phyloP scores from a whole-genome alignment of 2,888 invertebrate genomes.

The Leptinotarsa haldemani region DNA sequence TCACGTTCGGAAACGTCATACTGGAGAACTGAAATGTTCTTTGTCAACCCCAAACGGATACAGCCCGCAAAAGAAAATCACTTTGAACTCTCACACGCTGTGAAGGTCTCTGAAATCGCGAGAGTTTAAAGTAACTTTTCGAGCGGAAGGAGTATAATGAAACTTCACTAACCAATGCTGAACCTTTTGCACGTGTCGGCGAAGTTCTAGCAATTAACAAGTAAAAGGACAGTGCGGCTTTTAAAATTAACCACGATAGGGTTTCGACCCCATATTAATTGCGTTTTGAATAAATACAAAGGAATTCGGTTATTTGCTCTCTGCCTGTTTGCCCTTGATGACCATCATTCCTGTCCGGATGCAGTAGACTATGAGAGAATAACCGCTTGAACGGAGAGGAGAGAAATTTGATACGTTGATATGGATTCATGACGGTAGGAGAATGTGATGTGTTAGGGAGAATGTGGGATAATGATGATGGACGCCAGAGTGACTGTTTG shows the following conservation, averaged over 20 bases:
- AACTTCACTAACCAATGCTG: constrained; percentile 10
- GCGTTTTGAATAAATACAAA: constrained; percentile 41
- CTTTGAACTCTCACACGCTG: constrained; percentile 8
- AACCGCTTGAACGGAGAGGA: background rate
- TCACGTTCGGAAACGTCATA: background rate
- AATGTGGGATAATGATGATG: background rate
- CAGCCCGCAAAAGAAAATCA: constrained; percentile 1
- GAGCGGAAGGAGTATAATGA: constrained; percentile 9
- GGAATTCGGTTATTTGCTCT: constrained; percentile 36
- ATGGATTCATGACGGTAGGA: constrained; percentile 2
- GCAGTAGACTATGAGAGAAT: constrained; percentile 23
- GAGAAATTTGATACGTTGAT: background rate
- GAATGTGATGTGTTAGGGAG: background rate
- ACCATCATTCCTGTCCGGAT: constrained; percentile 23
- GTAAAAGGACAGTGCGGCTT: constrained; percentile 34
- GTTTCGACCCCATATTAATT: constrained; percentile 31
- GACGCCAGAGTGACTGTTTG: background rate
- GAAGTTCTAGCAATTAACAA: constrained; percentile 31
- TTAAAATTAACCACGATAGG: constrained; percentile 33
- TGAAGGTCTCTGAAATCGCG: background rate
- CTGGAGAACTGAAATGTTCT: background rate
- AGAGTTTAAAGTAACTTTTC: constrained; percentile 1
- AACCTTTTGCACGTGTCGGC: constrained; percentile 15
- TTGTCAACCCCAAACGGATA: constrained; percentile 7
- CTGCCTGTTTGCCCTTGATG: constrained; percentile 19